Evolutionary conservation across 2,888 invertebrate species (phyloP).

Genomic region (Pammene aurita): DNA sequence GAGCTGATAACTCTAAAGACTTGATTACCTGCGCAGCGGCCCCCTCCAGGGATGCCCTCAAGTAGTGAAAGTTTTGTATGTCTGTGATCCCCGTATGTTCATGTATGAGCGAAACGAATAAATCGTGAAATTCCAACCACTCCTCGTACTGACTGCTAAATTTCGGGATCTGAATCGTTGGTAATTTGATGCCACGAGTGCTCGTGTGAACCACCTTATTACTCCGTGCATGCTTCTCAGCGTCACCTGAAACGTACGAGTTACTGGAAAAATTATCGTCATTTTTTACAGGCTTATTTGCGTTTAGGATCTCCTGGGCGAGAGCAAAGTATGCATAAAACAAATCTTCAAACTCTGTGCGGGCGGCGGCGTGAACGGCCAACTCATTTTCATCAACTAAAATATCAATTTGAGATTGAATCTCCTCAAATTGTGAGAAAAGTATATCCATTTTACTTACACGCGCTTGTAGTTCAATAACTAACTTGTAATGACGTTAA

Average conservation of each 20-base stretch:
- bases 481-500: neutral
- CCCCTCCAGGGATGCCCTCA: constrained; percentile 38
- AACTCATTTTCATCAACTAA: constrained; percentile 1
- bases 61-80: constrained; percentile 42
- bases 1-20: constrained; percentile 41
- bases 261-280: constrained; percentile 8
- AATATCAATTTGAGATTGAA: constrained; percentile 3
- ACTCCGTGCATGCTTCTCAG: neutral
- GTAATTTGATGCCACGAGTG: constrained; percentile 28
- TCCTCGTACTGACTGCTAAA: constrained; percentile 36
- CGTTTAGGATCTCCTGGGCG: constrained; percentile 22
- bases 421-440: neutral
- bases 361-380: neutral
- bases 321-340: neutral
- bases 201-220: constrained; percentile 4
- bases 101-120: too few species aligned
- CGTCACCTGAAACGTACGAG: constrained; percentile 25
- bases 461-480: neutral
- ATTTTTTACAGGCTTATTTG: constrained; percentile 18
- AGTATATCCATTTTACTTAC: too few species aligned
- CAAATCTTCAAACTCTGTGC: constrained; percentile 13
- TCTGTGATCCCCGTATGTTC: too few species aligned
- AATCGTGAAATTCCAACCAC: constrained; percentile 37
- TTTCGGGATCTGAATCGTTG: constrained; percentile 16
- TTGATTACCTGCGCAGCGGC: constrained; percentile 41